Conservation (phyloP, 2,888 invertebrate genomes). For the Steinernema scapterisci region DNA sequence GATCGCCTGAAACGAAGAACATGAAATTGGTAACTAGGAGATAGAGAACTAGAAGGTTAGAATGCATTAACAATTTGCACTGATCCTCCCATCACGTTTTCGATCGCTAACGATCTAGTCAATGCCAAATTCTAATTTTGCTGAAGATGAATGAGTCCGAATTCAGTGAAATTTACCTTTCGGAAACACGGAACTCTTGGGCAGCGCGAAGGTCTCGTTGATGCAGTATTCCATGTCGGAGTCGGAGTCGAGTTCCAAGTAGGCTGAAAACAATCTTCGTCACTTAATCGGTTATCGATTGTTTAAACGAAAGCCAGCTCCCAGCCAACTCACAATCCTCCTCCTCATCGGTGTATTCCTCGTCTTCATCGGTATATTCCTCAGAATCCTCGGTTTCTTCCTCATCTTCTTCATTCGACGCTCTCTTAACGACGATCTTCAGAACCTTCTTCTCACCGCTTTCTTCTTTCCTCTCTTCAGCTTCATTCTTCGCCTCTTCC, state of each 20-base stretch:
- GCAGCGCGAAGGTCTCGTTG: conserved; percentile 38
- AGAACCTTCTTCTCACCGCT: background rate
- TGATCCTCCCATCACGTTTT: too few relatives aligned
- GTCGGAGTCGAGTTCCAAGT: conserved; percentile 35
- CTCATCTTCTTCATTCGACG: background rate
- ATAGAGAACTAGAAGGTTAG: too few relatives aligned
- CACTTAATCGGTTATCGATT: background rate
- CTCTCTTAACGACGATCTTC: background rate
- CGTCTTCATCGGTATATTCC: background rate
- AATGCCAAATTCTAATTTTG: too few relatives aligned
- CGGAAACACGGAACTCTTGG: conserved; percentile 35
- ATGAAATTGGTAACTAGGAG: too few relatives aligned
- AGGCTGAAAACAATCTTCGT: background rate
- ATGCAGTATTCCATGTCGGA: conserved; percentile 42
- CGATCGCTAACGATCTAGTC: too few relatives aligned
- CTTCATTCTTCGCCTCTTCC: background rate
- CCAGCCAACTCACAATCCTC: conserved; percentile 9
- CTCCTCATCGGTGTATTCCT: conserved; percentile 30
- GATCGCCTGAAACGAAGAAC: conserved; percentile 34
- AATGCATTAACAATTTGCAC: too few relatives aligned
- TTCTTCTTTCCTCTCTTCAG: too few relatives aligned
- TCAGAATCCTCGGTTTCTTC: background rate
- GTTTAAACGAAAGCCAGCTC: background rate
- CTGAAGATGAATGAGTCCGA: too few relatives aligned
- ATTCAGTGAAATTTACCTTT: conserved; percentile 28